Evolutionary conservation across 2,113 vertebrate species (phyloP).

Genomic region (Platysternon megacephalum): DNA sequence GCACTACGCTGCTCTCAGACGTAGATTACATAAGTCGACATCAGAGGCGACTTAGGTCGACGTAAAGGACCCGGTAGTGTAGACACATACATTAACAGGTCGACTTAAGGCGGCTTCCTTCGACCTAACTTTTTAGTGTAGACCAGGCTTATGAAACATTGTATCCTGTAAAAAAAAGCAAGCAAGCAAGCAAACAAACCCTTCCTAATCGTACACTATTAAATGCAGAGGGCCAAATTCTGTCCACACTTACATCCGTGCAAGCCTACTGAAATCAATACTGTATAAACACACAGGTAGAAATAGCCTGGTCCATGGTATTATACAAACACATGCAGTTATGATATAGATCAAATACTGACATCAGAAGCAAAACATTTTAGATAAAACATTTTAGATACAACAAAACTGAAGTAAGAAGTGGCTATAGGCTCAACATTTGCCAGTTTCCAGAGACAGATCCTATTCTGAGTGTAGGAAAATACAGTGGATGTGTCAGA

Average conservation of each 20-base stretch:
- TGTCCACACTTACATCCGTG: not conserved
- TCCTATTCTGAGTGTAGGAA: not conserved
- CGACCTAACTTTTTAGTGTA: too few species aligned
- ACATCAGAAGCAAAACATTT: not conserved
- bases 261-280: not conserved
- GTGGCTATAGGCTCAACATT: not conserved
- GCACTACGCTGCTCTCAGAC: too few species aligned
- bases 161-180: not conserved
- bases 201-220: not conserved
- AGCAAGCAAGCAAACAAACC: not conserved
- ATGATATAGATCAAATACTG: not conserved
- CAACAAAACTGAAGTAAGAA: not conserved
- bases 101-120: too few species aligned
- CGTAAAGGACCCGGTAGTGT: too few species aligned
- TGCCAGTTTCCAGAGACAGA: not conserved
- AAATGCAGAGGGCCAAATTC: not conserved
- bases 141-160: too few species aligned
- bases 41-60: too few species aligned
- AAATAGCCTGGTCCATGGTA: not conserved
- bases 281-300: not conserved
- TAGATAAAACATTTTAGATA: not conserved
- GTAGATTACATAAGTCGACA: too few species aligned
- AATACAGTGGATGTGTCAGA: not conserved
- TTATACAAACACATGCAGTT: not conserved
- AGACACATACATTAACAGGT: too few species aligned